Evolutionary conservation across 1,140 invertebrate genomes (phyloP).

Genomic region (Formica exsecta): DNA sequence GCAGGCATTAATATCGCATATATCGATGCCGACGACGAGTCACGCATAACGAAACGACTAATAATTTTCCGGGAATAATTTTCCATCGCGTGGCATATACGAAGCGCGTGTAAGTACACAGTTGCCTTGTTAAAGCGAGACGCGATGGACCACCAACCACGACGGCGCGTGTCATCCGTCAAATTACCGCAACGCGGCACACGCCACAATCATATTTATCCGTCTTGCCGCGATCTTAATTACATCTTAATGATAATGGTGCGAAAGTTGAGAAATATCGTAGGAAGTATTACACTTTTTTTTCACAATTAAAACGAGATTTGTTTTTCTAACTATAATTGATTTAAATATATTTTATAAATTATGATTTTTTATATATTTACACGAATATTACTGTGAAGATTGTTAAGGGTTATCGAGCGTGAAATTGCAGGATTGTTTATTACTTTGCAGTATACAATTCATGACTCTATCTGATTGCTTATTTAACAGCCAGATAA

Average conservation of each 20-base stretch:
- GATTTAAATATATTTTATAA: background rate
- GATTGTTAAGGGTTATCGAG: background rate
- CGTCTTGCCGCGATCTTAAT: slow-evolving; percentile 16
- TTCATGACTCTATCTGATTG: slow-evolving; percentile 15
- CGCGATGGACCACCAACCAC: slow-evolving; percentile 67
- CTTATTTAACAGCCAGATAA: background rate
- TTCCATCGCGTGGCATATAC: slow-evolving; percentile 62
- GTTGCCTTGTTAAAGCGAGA: slow-evolving; percentile 28
- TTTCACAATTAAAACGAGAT: background rate
- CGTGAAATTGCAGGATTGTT: slow-evolving; percentile 14
- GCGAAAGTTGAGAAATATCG: background rate
- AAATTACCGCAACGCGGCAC: slow-evolving; percentile 58
- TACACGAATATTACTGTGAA: background rate
- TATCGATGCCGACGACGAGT: slow-evolving; percentile 38
- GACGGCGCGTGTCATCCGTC: slow-evolving; percentile 69
- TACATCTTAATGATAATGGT: background rate
- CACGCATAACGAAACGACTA: slow-evolving; percentile 27
- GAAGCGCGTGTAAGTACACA: slow-evolving; percentile 53
- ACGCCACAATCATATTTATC: slow-evolving; percentile 6
- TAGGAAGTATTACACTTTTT: background rate
- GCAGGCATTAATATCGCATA: slow-evolving; percentile 12
- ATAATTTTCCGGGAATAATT: slow-evolving; percentile 62
- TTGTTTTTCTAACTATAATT: background rate
- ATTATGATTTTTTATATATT: background rate
- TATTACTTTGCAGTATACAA: background rate